A percentile compares a stretch with the other conserved stretches of the same genome.
These are phyloP conservation scores for Phaonia tiefii DNA, from an alignment of 2,888 invertebrate genomes.

Conservation along the genomic window DNA sequence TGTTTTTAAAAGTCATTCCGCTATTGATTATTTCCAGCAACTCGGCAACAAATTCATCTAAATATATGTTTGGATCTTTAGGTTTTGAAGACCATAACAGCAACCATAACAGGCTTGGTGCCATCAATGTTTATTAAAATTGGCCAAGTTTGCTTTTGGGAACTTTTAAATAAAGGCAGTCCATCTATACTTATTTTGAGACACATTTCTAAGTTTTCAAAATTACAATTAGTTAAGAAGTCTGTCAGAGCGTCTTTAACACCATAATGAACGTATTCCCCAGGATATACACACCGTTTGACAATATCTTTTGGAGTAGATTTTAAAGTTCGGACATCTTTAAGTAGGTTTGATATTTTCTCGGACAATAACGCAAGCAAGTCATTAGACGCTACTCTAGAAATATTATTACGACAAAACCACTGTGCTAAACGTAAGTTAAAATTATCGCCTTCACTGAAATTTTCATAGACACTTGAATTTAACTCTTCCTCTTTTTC, in stretches of 20 bases:
- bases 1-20: conserved; percentile 27
- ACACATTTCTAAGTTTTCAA: conserved; percentile 1
- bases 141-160: neutral
- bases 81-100: conserved; percentile 42
- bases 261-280: conserved; percentile 32
- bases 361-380: conserved; percentile 26
- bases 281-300: conserved; percentile 21
- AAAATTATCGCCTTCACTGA: no score
- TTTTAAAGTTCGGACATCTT: conserved; percentile 31
- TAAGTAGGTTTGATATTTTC: conserved; percentile 18
- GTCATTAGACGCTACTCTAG: neutral
- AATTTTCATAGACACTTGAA: neutral
- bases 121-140: no score
- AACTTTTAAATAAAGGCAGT: conserved; percentile 49
- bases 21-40: conserved; percentile 18
- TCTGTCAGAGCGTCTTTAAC: conserved; percentile 26
- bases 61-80: conserved; percentile 38
- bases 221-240: conserved; percentile 13
- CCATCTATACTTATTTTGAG: conserved; percentile 44
- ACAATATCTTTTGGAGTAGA: conserved; percentile 27
- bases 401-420: conserved; percentile 15
- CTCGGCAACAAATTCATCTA: conserved; percentile 37
- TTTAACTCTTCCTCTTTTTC: conserved; percentile 3
- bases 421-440: neutral
- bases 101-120: no score